These are phyloP conservation scores for Heterochromis multidens DNA, from an alignment of 2,113 vertebrate genomes.

Conservation along the genomic window DNA sequence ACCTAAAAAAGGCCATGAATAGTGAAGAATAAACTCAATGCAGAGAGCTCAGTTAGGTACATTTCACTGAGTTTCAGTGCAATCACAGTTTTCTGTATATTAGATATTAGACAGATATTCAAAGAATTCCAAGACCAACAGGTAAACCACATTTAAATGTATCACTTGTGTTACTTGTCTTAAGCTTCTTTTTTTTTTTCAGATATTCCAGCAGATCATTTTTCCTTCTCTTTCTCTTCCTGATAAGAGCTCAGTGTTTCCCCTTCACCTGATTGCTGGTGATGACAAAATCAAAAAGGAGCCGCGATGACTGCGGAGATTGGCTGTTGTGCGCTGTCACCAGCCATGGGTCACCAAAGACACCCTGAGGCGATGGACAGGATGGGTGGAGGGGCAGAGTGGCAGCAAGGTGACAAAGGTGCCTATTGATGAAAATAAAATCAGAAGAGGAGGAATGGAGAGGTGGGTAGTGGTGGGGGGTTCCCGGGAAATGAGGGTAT, in stretches of 20 bases:
- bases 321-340: slow-evolving; percentile 44
- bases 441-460: slow-evolving; percentile 21
- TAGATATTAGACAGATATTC: not conserved
- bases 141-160: not conserved
- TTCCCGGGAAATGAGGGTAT: slow-evolving; percentile 61
- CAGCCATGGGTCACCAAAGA: slow-evolving; percentile 45
- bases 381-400: slow-evolving; percentile 27
- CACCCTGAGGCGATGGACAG: slow-evolving; percentile 43
- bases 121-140: not conserved
- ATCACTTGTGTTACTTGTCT: not conserved
- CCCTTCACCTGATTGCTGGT: slow-evolving; percentile 3
- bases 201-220: not conserved
- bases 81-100: not conserved
- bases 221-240: not conserved
- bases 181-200: slow-evolving; percentile 13
- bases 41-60: not conserved
- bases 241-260: slow-evolving; percentile 17
- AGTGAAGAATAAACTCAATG: not conserved
- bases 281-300: slow-evolving; percentile 51
- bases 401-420: slow-evolving; percentile 67
- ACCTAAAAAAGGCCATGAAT: too few relatives aligned
- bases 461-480: not conserved
- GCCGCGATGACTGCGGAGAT: not conserved
- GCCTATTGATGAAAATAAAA: slow-evolving; percentile 66
- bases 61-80: not conserved